Percentiles rank a stretch among this genome's conserved stretches.
These are phyloP conservation scores for Platerodrilus igneus DNA, from an alignment of 2,888 invertebrate genomes.

Conservation along the genomic window DNA sequence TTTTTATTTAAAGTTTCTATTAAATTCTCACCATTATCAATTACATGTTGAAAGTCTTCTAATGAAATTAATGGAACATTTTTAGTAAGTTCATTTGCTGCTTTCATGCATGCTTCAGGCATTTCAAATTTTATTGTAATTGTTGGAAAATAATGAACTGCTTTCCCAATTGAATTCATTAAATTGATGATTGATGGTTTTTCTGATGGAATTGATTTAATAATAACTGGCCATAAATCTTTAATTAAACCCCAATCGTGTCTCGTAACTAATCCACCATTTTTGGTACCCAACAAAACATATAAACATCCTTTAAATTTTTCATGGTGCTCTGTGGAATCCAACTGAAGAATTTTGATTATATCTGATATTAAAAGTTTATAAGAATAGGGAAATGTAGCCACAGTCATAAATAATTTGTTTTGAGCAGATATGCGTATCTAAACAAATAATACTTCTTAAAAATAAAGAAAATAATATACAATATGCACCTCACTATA, in stretches of 20 bases:
- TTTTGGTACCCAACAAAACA: constrained; percentile 65
- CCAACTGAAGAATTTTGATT: constrained; percentile 57
- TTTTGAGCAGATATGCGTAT: constrained; percentile 65
- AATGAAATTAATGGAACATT: constrained; percentile 44
- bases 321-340: constrained; percentile 60
- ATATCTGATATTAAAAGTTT: constrained; percentile 60
- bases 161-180: constrained; percentile 54
- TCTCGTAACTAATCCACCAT: constrained; percentile 60
- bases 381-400: constrained; percentile 67
- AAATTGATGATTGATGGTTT: constrained; percentile 73
- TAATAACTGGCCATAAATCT: constrained; percentile 73
- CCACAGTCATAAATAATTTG: constrained; percentile 59
- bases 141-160: constrained; percentile 59
- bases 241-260: constrained; percentile 72
- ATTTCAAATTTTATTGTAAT: constrained; percentile 57
- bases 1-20: constrained; percentile 46
- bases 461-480: constrained; percentile 9
- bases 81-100: constrained; percentile 50
- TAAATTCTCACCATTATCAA: constrained; percentile 42
- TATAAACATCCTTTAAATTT: constrained; percentile 75
- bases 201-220: constrained; percentile 76
- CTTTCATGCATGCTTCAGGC: constrained; percentile 50
- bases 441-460: constrained; percentile 39
- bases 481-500: constrained; percentile 61
- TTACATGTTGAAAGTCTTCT: constrained; percentile 43